A percentile compares a stretch with the other conserved stretches of the same genome.
Conservation (phyloP, 2,888 invertebrate species). For the Oscheius myriophilus region DNA sequence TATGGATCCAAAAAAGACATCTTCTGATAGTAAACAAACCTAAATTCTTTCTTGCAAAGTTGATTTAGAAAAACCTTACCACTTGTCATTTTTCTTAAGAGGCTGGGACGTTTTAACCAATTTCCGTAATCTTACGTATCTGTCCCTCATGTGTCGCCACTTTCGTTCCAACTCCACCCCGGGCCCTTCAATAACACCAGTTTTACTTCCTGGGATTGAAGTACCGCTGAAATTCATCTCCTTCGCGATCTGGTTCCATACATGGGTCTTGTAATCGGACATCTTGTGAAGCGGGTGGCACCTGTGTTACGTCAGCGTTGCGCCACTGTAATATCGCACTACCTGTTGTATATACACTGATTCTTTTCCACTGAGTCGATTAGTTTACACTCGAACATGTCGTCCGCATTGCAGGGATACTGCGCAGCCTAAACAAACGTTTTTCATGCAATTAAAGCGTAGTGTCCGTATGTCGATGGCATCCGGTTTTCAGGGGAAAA, state of each 20-base stretch:
- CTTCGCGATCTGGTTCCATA: conserved; percentile 41
- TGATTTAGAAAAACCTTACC: conserved; percentile 26
- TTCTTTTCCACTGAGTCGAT: conserved; percentile 47
- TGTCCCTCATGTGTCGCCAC: conserved; percentile 54
- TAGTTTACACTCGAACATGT: conserved; percentile 36
- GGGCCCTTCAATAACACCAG: no score
- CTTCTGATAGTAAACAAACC: conserved; percentile 44
- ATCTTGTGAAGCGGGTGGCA: conserved; percentile 50
- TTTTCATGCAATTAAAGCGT: neutral
- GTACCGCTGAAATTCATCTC: conserved; percentile 39
- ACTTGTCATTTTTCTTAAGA: conserved; percentile 41
- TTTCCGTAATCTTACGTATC: conserved; percentile 51
- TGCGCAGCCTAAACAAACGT: conserved; percentile 23
- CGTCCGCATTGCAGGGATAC: conserved; percentile 37
- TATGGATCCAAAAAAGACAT: conserved; percentile 53
- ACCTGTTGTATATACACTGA: conserved; percentile 50
- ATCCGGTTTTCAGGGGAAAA: no score
- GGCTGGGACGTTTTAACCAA: conserved; percentile 42
- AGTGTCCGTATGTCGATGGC: no score
- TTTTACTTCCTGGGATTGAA: no score
- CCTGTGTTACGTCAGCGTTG: conserved; percentile 24
- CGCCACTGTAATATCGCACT: conserved; percentile 14
- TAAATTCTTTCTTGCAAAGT: conserved; percentile 15
- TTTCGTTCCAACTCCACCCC: conserved; percentile 48
- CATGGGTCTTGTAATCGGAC: conserved; percentile 39